phyloP scores from a whole-genome alignment of 2,113 vertebrate genomes.

The Sylvietta virens region DNA sequence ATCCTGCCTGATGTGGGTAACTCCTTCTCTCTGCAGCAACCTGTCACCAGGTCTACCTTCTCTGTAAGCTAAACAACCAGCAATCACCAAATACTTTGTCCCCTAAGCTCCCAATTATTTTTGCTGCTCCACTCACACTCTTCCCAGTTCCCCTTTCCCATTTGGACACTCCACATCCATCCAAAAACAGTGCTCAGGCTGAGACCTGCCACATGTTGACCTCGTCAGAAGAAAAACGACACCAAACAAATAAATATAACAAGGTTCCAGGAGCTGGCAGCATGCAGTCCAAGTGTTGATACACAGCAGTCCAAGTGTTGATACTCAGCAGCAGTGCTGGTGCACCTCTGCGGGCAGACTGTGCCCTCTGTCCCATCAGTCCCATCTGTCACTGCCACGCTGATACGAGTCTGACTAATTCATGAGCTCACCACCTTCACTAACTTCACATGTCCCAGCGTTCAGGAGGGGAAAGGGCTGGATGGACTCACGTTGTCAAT shows the following conservation, averaged over 20 bases:
- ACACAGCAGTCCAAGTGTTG: not conserved
- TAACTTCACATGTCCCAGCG: accelerated
- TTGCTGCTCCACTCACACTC: not conserved
- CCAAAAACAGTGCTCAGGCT: not conserved
- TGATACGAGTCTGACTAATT: not conserved
- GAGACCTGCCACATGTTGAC: accelerated
- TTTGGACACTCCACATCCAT: accelerated
- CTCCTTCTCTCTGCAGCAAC: not conserved
- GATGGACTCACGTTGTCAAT: not conserved
- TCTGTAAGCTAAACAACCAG: not conserved
- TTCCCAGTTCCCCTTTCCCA: not conserved
- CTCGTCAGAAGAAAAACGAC: not conserved
- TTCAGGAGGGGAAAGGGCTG: not conserved
- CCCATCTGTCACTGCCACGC: not conserved
- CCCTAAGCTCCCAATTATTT: not conserved
- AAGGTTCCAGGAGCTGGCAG: not conserved
- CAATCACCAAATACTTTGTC: not conserved
- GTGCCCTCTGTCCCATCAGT: not conserved
- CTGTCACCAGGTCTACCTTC: not conserved
- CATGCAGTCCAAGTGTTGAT: accelerated
- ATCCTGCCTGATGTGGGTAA: too few species aligned
- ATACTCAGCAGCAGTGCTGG: not conserved
- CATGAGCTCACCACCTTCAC: not conserved
- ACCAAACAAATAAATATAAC: not conserved
- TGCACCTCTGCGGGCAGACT: not conserved